These are phyloP conservation scores for Capra hircus DNA, from an alignment of 2,113 vertebrate genomes.

Conservation along the genomic window DNA sequence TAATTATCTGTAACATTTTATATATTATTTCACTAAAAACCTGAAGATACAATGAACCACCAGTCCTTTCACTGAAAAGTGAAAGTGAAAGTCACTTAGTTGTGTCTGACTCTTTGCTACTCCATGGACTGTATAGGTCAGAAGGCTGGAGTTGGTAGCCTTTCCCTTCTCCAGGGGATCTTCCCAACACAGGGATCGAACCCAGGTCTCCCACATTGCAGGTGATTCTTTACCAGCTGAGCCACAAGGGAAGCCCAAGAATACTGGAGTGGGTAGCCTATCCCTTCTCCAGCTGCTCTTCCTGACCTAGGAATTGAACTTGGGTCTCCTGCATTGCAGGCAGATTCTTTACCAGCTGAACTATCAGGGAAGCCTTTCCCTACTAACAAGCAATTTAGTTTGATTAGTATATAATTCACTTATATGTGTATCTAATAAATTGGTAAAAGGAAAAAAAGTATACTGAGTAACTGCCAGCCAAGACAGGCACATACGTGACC, in stretches of 20 bases:
- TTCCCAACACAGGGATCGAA: not conserved
- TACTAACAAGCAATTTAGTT: not conserved
- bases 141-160: not conserved
- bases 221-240: not conserved
- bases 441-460: not conserved
- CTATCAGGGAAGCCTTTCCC: not conserved
- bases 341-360: not conserved
- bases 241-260: not conserved
- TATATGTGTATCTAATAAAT: not conserved
- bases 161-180: not conserved
- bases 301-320: not conserved
- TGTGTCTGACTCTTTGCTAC: not conserved
- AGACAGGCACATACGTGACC: not conserved
- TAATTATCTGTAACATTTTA: not conserved
- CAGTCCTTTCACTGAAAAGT: not conserved
- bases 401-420: not conserved
- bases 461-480: not conserved
- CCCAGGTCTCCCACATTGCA: not conserved
- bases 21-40: constrained; percentile 4
- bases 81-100: not conserved
- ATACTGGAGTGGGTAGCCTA: not conserved
- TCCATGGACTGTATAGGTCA: not conserved
- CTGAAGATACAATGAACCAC: not conserved
- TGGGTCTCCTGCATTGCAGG: not conserved
- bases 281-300: not conserved